Base-by-base conservation (phyloP, 64 coral and sea anemone genomes). In the Stichodactyla mertensii region DNA sequence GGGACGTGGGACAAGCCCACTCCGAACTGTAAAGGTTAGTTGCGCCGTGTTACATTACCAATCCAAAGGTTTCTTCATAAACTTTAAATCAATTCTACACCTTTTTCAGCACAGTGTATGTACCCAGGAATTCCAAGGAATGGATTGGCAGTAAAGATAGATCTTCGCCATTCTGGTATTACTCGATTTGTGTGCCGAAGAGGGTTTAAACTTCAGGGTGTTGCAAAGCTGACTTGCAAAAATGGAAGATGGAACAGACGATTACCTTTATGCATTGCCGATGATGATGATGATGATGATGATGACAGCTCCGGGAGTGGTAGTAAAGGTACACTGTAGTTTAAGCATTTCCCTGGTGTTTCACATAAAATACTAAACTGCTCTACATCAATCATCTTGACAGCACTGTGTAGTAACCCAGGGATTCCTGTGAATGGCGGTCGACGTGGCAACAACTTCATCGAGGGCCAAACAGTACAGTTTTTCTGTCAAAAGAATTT, bases 21-120 rank as follows among this genome's bases (percentile, higher is more conserved):
- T 31, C 93, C 93, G 16, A 31, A 82, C 13, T 95, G 93, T 55
- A 88, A 86, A 86, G 86, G 93, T 95, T 86, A 61, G 77, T 22
- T 36, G 19, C 26, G 22, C 9, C 10, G 26, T 0, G 13, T 5
- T n/a, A 28, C 19, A 79, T n/a, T 15, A 13, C 13, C 22, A 19
- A 28, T 9, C 10, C 19, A 51, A 10, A 77, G 36, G 19, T 26
- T 19, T 77, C 71, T 79, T 53, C 8, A 79, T 24, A 79, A 79
- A 79, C 0, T 45, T 45, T 45, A 45, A 45, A 45, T 45, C 36
- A 45, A 45, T 45, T 45, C 36, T 45, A 45, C 36, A 45, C 24
- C 12, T 74, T 31, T 31, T 31, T 27, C 10, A 74, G 69, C 23
- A 11, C 22, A 23, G 27, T 81, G 78, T 81, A 8, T 0, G 12